Conservation (phyloP, 2,113 vertebrate species). For the Brevimyrus niger region DNA sequence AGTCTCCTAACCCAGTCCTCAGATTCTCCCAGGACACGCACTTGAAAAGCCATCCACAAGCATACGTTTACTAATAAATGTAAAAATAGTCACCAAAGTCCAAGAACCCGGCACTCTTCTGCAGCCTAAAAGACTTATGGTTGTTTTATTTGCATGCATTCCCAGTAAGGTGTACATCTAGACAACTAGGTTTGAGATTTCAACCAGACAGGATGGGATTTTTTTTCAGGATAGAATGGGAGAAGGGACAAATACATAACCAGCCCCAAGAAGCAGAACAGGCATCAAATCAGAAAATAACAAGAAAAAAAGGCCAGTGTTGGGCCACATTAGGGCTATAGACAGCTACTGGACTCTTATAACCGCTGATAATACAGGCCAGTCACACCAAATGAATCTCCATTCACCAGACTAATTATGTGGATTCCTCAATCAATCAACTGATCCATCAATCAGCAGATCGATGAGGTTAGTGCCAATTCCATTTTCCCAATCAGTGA, state of each 20-base stretch:
- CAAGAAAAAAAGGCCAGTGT: not conserved
- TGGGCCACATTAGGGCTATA: not conserved
- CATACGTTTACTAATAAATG: not conserved
- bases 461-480: not conserved
- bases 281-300: not conserved
- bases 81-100: not conserved
- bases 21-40: not conserved
- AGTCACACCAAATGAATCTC: not conserved
- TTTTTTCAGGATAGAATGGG: not conserved
- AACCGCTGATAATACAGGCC: not conserved
- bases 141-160: not conserved
- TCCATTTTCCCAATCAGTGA: not conserved
- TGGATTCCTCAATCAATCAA: not conserved
- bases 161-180: not conserved
- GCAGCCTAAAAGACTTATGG: not conserved
- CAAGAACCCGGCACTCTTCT: not conserved
- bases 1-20: slow-evolving; percentile 3
- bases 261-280: not conserved
- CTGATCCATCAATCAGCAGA: not conserved
- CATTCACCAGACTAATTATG: not conserved
- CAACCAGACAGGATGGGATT: not conserved
- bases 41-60: not conserved
- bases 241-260: not conserved
- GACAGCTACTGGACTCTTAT: not conserved
- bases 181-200: not conserved